phyloP scores from a whole-genome alignment of 2,888 invertebrate species.

The Volucella inflata region DNA sequence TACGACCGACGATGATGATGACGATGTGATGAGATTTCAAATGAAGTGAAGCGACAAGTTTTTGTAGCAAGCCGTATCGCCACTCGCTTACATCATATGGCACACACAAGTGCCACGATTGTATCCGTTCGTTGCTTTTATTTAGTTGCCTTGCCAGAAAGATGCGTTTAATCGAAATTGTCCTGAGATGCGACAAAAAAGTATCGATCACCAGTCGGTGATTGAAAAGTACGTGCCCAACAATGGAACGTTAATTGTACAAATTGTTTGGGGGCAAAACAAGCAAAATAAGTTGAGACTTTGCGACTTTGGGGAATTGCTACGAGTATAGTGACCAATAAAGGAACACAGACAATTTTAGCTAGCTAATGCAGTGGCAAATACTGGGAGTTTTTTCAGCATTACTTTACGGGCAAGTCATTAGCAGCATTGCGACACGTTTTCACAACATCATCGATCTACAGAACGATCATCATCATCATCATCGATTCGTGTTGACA shows the following conservation, averaged over 20 bases:
- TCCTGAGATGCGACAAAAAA: conserved; percentile 58
- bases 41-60: conserved; percentile 62
- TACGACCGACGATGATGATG: conserved; percentile 12
- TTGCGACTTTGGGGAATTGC: not conserved
- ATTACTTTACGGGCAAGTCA: conserved; percentile 48
- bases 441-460: conserved; percentile 62
- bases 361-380: conserved; percentile 55
- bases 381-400: conserved; percentile 1
- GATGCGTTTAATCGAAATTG: conserved; percentile 57
- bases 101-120: conserved; percentile 30
- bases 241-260: conserved; percentile 75
- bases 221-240: conserved; percentile 72
- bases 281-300: conserved; percentile 27
- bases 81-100: conserved; percentile 23
- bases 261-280: conserved; percentile 73
- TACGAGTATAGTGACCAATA: not conserved
- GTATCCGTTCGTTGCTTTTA: not conserved
- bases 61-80: conserved; percentile 51
- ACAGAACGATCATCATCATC: conserved; percentile 61
- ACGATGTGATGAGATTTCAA: conserved; percentile 51
- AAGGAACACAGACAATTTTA: conserved; percentile 7
- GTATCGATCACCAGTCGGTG: conserved; percentile 62
- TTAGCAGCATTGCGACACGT: conserved; percentile 75
- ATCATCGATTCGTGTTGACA: conserved; percentile 72
- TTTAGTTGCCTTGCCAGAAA: not conserved